phyloP scores from a whole-genome alignment of 2,888 invertebrate species.

The Schrankia costaestrigalis region DNA sequence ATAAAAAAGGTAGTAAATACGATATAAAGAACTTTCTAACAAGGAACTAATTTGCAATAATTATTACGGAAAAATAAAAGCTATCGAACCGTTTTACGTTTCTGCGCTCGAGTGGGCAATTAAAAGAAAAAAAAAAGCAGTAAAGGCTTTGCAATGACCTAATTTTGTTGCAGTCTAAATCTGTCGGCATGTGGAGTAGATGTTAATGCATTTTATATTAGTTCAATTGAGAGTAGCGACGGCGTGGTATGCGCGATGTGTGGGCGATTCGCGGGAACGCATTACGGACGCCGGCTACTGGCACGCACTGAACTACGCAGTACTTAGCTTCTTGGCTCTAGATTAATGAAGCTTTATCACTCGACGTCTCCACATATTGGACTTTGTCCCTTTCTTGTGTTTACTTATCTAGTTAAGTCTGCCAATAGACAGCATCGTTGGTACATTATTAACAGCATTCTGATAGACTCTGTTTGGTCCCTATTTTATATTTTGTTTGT shows the following conservation, averaged over 20 bases:
- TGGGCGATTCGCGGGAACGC: slow-evolving; percentile 76
- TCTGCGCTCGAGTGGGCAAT: slow-evolving; percentile 26
- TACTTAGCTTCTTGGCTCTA: slow-evolving; percentile 21
- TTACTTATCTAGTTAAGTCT: too few species aligned
- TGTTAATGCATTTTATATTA: slow-evolving; percentile 81
- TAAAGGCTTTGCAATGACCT: slow-evolving; percentile 53
- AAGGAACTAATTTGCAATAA: slow-evolving; percentile 27
- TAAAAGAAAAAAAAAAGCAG: slow-evolving; percentile 27
- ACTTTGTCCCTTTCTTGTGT: slow-evolving; percentile 23
- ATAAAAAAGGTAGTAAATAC: not conserved
- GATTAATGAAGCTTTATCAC: slow-evolving; percentile 37
- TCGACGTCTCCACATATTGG: slow-evolving; percentile 30
- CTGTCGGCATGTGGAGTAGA: slow-evolving; percentile 66
- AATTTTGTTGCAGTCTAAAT: slow-evolving; percentile 60
- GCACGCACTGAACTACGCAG: slow-evolving; percentile 47
- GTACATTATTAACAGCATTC: too few species aligned
- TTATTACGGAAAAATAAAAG: slow-evolving; percentile 22
- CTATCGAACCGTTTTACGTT: slow-evolving; percentile 32
- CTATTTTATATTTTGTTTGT: too few species aligned
- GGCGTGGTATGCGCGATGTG: slow-evolving; percentile 75
- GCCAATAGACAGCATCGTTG: too few species aligned
- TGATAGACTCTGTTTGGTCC: too few species aligned
- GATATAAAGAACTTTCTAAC: not conserved
- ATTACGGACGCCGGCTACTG: slow-evolving; percentile 65
- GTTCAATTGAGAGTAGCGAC: slow-evolving; percentile 75